A percentile compares a stretch with the other conserved stretches of the same genome.
Evolutionary conservation across 1,140 invertebrate genomes (phyloP).

Genomic region (Tetraneura akinire): DNA sequence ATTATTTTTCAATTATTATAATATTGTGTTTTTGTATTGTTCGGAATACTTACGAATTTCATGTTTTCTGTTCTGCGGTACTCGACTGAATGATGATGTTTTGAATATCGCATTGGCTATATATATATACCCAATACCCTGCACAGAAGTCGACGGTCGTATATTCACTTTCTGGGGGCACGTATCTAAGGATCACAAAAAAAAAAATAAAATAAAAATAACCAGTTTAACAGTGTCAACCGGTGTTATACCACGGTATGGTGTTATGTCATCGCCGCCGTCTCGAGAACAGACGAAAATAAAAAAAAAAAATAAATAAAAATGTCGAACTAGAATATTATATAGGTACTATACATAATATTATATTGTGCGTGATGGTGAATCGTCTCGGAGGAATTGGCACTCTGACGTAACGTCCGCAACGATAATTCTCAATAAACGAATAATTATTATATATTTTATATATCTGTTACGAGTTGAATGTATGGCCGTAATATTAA

Average conservation of each 20-base stretch:
- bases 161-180: background rate
- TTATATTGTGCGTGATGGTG: background rate
- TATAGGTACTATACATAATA: too few relatives aligned
- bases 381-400: background rate
- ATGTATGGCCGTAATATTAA: too few relatives aligned
- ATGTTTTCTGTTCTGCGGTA: constrained; percentile 8
- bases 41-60: constrained; percentile 34
- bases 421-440: too few relatives aligned
- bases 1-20: too few relatives aligned
- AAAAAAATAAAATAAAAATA: too few relatives aligned
- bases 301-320: background rate
- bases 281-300: background rate
- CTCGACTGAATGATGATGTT: constrained; percentile 23
- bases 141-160: background rate
- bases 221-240: constrained; percentile 44
- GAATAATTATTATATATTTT: too few relatives aligned
- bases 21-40: too few relatives aligned
- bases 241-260: background rate
- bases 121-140: constrained; percentile 6
- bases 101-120: constrained; percentile 12
- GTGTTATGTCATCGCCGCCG: constrained; percentile 40
- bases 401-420: background rate
- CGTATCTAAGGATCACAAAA: background rate
- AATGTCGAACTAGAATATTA: background rate
- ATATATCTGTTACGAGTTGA: too few relatives aligned